A percentile compares a stretch with the other conserved stretches of the same genome.
Evolutionary conservation across 1,140 invertebrate species (phyloP).

Genomic region (Adelges cooleyi): DNA sequence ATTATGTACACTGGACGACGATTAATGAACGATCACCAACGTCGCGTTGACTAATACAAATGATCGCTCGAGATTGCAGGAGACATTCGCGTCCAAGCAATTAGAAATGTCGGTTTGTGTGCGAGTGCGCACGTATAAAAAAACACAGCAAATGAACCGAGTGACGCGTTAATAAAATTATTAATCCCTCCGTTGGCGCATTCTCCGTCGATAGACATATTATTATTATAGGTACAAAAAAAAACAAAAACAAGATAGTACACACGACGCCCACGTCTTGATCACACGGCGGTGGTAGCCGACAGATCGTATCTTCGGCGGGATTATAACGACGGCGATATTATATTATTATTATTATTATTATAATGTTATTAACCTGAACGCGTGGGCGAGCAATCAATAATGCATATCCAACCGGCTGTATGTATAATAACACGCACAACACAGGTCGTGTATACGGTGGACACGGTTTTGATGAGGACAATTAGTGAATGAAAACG

Average conservation of each 20-base stretch:
- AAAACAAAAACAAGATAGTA: neutral
- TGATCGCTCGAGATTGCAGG: too few species aligned
- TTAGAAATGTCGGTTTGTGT: too few species aligned
- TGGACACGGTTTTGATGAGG: slow-evolving; percentile 7
- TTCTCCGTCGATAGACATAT: neutral
- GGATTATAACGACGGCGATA: neutral
- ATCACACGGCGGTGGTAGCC: neutral
- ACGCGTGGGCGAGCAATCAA: slow-evolving; percentile 21
- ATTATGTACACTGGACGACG: too few species aligned
- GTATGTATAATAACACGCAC: too few species aligned
- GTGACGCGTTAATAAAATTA: neutral
- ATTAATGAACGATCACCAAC: too few species aligned
- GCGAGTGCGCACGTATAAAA: too few species aligned
- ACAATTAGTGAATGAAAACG: slow-evolving; percentile 13
- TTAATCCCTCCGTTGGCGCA: neutral
- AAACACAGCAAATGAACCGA: neutral
- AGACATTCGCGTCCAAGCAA: too few species aligned
- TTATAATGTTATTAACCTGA: neutral
- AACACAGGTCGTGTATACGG: too few species aligned
- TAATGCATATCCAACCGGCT: neutral
- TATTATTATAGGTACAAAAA: too few species aligned
- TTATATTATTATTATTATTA: slow-evolving; percentile 5
- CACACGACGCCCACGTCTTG: neutral
- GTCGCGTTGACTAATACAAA: too few species aligned
- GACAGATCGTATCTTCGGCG: slow-evolving; percentile 11